A percentile compares a stretch with the other conserved stretches of the same genome.
phyloP scores from a whole-genome alignment of 2,888 invertebrate species.

The Drosophila pegasa region DNA sequence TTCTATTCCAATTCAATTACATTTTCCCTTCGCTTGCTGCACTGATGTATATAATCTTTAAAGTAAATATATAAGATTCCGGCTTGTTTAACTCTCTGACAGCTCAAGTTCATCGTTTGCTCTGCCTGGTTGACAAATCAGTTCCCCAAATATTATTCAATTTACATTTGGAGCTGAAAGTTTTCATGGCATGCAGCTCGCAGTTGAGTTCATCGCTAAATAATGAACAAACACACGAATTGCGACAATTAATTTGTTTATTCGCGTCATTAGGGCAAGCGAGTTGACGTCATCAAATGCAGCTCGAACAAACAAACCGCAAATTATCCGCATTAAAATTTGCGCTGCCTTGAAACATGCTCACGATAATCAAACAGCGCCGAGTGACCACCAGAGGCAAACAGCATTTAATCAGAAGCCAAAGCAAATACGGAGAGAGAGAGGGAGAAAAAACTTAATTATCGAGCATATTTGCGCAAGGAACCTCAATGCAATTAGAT shows the following conservation, averaged over 20 bases:
- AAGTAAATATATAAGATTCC: neutral
- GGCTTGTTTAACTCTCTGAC: neutral
- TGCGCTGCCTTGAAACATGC: neutral
- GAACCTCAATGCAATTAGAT: conserved; percentile 2
- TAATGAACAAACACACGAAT: conserved; percentile 24
- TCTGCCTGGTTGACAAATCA: neutral
- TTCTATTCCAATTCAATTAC: too few relatives aligned
- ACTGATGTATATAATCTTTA: neutral
- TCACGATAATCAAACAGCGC: conserved; percentile 2
- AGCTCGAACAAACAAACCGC: conserved; percentile 57
- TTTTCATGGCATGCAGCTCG: neutral
- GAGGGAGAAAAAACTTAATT: neutral
- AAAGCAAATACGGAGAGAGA: neutral
- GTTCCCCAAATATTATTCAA: neutral
- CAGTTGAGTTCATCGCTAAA: conserved; percentile 25
- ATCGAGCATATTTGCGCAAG: conserved; percentile 4
- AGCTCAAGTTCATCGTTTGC: neutral
- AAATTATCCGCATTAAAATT: conserved; percentile 32
- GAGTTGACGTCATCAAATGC: conserved; percentile 39
- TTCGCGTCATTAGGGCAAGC: conserved; percentile 50
- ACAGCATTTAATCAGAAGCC: neutral
- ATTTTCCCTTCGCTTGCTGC: too few relatives aligned
- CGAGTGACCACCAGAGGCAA: conserved; percentile 5
- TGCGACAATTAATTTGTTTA: conserved; percentile 31
- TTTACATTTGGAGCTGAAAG: conserved; percentile 1